phyloP scores from a whole-genome alignment of 1,140 invertebrate genomes.

The Arion vulgaris region DNA sequence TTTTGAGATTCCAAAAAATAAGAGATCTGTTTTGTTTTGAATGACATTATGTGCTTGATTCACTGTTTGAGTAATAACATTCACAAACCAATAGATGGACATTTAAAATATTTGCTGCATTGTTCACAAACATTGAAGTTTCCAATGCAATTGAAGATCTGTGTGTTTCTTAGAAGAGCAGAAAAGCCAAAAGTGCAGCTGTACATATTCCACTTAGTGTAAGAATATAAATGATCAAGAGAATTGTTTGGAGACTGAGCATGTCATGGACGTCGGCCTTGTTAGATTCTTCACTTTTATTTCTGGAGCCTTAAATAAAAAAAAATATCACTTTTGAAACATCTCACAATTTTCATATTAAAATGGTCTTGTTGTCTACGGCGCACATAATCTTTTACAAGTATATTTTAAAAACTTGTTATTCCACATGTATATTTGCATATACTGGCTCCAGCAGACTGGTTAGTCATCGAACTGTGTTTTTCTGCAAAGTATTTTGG shows the following conservation, averaged over 20 bases:
- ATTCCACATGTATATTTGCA: too few species aligned
- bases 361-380: background rate
- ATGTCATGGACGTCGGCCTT: background rate
- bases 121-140: background rate
- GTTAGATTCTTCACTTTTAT: background rate
- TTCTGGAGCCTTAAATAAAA: background rate
- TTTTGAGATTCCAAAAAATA: too few species aligned
- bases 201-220: background rate
- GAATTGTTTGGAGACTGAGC: background rate
- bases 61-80: too few species aligned
- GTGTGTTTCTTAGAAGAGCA: conserved; percentile 2
- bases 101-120: background rate
- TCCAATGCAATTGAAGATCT: background rate
- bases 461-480: too few species aligned
- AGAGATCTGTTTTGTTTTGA: too few species aligned
- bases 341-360: background rate
- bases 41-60: too few species aligned
- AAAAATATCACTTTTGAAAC: background rate
- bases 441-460: too few species aligned
- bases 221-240: background rate
- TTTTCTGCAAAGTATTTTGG: too few species aligned
- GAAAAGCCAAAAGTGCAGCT: background rate
- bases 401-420: too few species aligned
- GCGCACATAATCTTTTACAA: too few species aligned
- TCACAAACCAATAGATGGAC: background rate